Evolutionary conservation across 2,113 vertebrate species (phyloP), one percentile per base, ranked within the genome.

Genomic region (Oreochromis spilurus): DNA sequence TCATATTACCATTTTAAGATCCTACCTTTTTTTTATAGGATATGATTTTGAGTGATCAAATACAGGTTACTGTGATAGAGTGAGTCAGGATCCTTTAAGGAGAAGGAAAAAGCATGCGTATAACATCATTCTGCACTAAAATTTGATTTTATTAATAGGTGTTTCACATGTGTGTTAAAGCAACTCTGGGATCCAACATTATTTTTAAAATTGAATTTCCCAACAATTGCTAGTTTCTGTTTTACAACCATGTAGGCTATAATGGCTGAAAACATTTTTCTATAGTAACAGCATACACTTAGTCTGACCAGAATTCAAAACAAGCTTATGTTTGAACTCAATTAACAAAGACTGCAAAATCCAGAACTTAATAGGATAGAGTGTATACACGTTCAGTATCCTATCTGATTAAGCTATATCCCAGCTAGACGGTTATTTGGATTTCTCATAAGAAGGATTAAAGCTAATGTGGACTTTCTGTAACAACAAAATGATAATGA

Each of bases 391-490:
- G 13, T 79, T 72, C 43, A 48, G 45, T 45, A 86, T 88, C 79
- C 83, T 58, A 86, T 87, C 48, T 90, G 67, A 95, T 91, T 84
- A 87, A 43, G 60, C 10, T 85, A 17, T 40, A 89, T 84, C 85
- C 83, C 24, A 77, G 40, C 53, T 29, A 45, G 57, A 53, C 72
- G 5, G 26, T 81, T 24, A 38, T 83, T 54, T 83, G 54, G 70
- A 86, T 58, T 87, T 58, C 78, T 70, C 40, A 85, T 89, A 83
- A 90, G 60, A 38, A 82, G 90, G 91, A 92, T 90, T 40, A 92
- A 31, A 60, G 52, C 52, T 88, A 88, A 92, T 90, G 81, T 82
- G 38, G 45, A 36, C n/a, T 65, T 90, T 87, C 65, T 70, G 31
- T 24, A 72, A 53, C 24, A 75, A 83, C 65, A 83, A 70, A 87